Evolutionary conservation across 2,113 vertebrate species (phyloP), one percentile per base, ranked within the genome.

Genomic region (Cathartes aura): DNA sequence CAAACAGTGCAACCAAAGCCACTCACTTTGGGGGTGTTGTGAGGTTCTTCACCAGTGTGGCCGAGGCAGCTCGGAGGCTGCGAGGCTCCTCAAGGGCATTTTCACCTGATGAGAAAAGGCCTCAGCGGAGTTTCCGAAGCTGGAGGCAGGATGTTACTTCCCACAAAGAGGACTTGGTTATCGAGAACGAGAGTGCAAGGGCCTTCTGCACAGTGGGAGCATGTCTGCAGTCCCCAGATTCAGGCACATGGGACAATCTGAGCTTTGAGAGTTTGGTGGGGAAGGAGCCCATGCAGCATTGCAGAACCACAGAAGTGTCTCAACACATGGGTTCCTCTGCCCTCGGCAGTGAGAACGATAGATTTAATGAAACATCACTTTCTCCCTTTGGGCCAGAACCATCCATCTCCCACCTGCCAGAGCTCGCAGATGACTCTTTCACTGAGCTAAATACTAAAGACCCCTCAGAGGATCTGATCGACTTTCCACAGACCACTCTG

Each of bases 21-120:
- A 82, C 94, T 47, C 98, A 99, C 96, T 99, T 99, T 87, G 98
- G 98, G 22, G 98, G 99, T 2, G 96, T 99, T 4, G 98, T 99
- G 82, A 98, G 98, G 81, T 99, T 99, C 97, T 98, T 99, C 22
- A 99, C 92, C 97, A 99, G 97, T 5, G 66, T 99, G 94, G 99
- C 99, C 1, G 98, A 98, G 89, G 98, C 98, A 8, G 99, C 98
- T n/a, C 97, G 98, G 89, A 99, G 99, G 73, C 99, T 99, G 98
- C 97, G 98, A 64, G 98, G 98, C 52, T 99, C 98, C 29, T 98
- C 99, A 0, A 98, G 97, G 72, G 98, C 98, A 0, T 99, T 99
- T 72, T 98, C 98, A 58, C 98, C 98, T 38, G 98, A 98, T 34
- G 98, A 99, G 38, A 96, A 90, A 42, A 95, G 96, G 38, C 96